A percentile compares a stretch with the other conserved stretches of the same genome.
Conservation (phyloP, 2,797 vertebrate genomes). For the Myotis pilosus region DNA sequence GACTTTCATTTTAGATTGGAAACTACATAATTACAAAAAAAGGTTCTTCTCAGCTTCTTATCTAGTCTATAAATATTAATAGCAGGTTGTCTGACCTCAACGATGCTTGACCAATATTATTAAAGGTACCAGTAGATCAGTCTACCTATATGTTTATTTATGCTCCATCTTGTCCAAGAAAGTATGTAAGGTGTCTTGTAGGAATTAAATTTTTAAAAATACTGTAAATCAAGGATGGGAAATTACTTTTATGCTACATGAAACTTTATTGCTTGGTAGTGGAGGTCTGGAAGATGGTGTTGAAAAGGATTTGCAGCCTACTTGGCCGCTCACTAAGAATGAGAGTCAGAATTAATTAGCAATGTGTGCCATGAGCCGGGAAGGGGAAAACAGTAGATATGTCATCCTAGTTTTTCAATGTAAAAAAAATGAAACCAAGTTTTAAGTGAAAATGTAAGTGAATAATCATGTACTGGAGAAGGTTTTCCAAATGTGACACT, state of each 20-base stretch:
- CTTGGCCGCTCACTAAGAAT: neutral
- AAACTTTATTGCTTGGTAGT: neutral
- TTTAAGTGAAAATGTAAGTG: conserved; percentile 2
- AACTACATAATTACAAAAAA: neutral
- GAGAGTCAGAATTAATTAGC: neutral
- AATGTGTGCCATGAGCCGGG: neutral
- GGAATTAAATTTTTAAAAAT: neutral
- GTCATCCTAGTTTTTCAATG: neutral
- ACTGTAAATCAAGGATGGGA: neutral
- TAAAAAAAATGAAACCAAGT: conserved; percentile 34
- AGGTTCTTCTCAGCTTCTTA: neutral
- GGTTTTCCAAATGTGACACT: neutral
- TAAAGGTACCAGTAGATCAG: neutral
- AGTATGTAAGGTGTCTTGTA: neutral
- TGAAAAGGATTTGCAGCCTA: neutral
- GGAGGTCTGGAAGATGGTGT: neutral
- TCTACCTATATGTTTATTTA: neutral
- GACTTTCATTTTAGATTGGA: conserved; percentile 33
- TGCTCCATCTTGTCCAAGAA: neutral
- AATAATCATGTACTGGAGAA: neutral
- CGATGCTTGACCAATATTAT: neutral
- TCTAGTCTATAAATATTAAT: conserved; percentile 38
- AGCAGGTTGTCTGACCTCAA: neutral
- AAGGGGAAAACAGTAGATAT: neutral
- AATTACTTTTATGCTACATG: neutral